phyloP scores from a whole-genome alignment of 2,797 vertebrate genomes.

The Syngnathus acus region DNA sequence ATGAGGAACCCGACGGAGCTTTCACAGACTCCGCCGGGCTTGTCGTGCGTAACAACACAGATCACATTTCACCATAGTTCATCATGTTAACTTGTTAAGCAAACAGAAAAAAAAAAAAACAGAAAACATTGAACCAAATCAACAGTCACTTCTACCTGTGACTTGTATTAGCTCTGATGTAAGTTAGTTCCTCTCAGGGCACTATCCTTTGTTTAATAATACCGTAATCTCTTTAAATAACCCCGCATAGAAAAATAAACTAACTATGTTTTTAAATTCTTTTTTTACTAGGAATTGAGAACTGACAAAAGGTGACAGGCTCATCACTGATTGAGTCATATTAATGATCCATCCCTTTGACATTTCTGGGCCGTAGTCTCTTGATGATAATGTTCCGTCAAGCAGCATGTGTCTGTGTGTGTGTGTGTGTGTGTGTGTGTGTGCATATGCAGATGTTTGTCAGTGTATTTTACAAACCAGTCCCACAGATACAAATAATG shows the following conservation, averaged over 20 bases:
- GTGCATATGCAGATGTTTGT: constrained; percentile 28
- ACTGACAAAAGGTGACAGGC: constrained; percentile 46
- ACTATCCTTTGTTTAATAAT: constrained; percentile 59
- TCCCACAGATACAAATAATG: constrained; percentile 99
- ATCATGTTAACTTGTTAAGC: constrained; percentile 37
- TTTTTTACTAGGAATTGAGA: constrained; percentile 65
- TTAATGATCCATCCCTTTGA: constrained; percentile 37
- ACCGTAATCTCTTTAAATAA: constrained; percentile 75
- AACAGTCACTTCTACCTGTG: constrained; percentile 22
- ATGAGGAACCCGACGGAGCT: constrained; percentile 62
- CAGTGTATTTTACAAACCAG: constrained; percentile 95
- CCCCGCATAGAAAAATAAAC: constrained; percentile 81
- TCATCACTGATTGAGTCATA: constrained; percentile 47
- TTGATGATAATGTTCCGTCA: constrained; percentile 40
- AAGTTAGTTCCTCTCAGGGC: constrained; percentile 38
- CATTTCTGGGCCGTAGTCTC: constrained; percentile 50
- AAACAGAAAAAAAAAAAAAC: constrained; percentile 30
- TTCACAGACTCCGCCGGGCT: constrained; percentile 55
- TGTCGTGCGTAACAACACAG: constrained; percentile 55
- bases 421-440: constrained; percentile 22
- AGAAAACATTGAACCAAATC: constrained; percentile 29
- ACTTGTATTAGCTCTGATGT: constrained; percentile 36
- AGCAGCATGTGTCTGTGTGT: constrained; percentile 31
- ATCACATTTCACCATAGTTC: constrained; percentile 45
- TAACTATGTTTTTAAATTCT: constrained; percentile 68